Percentiles rank a stretch among this genome's conserved stretches.
Evolutionary conservation across 2,113 vertebrate genomes (phyloP).

Genomic region (Sminthopsis crassicaudata): DNA sequence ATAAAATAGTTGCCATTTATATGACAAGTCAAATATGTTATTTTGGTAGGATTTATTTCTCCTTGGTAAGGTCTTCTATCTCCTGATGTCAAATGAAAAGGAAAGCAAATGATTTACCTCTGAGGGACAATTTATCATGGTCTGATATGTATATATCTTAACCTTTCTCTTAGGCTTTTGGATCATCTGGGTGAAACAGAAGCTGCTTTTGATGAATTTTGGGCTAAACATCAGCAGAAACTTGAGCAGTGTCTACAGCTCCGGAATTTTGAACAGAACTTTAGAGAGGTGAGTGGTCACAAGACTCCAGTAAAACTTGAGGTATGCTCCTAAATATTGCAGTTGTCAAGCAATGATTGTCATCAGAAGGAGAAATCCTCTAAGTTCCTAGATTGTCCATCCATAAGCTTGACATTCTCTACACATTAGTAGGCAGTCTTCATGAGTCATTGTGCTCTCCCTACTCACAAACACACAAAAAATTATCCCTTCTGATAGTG

Average conservation of each 20-base stretch:
- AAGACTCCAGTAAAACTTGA: too few species aligned
- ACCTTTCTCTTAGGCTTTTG: slow-evolving; percentile 86
- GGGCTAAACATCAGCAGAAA: slow-evolving; percentile 95
- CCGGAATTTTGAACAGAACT: slow-evolving; percentile 94
- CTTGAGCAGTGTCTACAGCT: slow-evolving; percentile 95
- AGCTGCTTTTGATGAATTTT: slow-evolving; percentile 96
- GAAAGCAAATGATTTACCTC: background rate
- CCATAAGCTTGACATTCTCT: background rate
- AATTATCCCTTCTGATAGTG: background rate
- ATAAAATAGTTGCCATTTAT: background rate
- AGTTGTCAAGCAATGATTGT: background rate
- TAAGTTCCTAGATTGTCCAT: background rate
- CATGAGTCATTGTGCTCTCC: background rate
- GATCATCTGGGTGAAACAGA: slow-evolving; percentile 95
- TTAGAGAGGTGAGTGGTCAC: slow-evolving; percentile 90
- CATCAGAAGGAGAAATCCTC: background rate
- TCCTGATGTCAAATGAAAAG: background rate
- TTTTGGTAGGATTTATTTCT: background rate
- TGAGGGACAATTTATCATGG: background rate
- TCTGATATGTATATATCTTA: background rate
- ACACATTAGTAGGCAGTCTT: background rate
- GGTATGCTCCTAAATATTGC: background rate
- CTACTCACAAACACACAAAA: too few species aligned
- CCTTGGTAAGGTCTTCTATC: background rate
- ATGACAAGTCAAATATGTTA: background rate